phyloP scores from a whole-genome alignment of 2,113 vertebrate species.

The Notechis scutatus region DNA sequence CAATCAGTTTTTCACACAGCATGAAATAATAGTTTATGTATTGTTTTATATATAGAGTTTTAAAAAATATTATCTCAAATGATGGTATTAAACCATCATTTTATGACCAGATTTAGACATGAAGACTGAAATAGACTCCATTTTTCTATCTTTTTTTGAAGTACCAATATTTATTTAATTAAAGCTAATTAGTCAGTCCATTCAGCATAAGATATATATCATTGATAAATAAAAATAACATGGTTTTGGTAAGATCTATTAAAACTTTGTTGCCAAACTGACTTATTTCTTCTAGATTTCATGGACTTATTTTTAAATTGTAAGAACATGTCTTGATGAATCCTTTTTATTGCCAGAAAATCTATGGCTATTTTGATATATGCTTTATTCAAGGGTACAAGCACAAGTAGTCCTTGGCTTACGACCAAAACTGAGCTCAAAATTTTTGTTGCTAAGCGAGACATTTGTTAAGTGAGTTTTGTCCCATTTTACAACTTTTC shows the following conservation, averaged over 20 bases:
- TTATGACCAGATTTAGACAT: slow-evolving; percentile 31
- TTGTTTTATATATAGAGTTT: not conserved
- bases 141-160: not conserved
- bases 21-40: not conserved
- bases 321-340: not conserved
- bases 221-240: slow-evolving; percentile 3
- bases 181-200: slow-evolving; percentile 14
- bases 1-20: slow-evolving; percentile 9
- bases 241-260: slow-evolving; percentile 10
- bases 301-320: not conserved
- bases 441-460: not conserved
- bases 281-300: not conserved
- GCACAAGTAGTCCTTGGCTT: not conserved
- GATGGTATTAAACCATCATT: slow-evolving; percentile 41
- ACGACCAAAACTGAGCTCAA: not conserved
- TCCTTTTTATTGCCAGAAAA: fast-evolving
- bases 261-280: too few relatives aligned
- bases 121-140: slow-evolving; percentile 43
- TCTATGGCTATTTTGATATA: not conserved
- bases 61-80: slow-evolving; percentile 14
- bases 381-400: not conserved
- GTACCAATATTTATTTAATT: slow-evolving; percentile 12
- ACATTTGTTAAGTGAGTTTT: not conserved
- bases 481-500: not conserved
- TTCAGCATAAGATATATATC: slow-evolving; percentile 8